These are phyloP conservation scores for Sebastes goodei DNA, from an alignment of 2,797 vertebrate genomes.

Conservation along the genomic window DNA sequence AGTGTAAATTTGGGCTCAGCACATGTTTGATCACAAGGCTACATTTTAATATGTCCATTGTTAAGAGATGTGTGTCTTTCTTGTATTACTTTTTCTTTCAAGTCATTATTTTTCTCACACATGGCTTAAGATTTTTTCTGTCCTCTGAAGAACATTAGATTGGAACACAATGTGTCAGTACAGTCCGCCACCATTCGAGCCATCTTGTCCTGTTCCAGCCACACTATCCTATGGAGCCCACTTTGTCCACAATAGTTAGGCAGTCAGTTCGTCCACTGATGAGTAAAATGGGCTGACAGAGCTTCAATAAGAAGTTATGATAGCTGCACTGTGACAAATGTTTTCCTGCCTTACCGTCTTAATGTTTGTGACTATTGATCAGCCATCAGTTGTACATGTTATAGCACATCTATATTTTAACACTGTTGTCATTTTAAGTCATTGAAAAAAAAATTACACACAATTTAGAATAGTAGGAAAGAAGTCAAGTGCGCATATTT, in stretches of 20 bases:
- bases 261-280: not conserved
- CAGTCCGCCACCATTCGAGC: slow-evolving; percentile 36
- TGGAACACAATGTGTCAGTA: slow-evolving; percentile 67
- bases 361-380: not conserved
- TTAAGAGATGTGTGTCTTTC: slow-evolving; percentile 4
- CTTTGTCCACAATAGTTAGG: slow-evolving; percentile 19
- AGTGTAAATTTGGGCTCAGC: not conserved
- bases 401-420: not conserved
- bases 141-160: slow-evolving; percentile 28
- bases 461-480: not conserved
- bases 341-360: not conserved
- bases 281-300: not conserved
- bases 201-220: slow-evolving; percentile 59
- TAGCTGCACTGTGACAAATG: not conserved
- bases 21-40: not conserved
- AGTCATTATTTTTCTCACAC: slow-evolving; percentile 51
- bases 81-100: slow-evolving; percentile 1
- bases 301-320: not conserved
- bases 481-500: too few species aligned
- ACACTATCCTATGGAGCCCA: not conserved
- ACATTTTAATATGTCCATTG: not conserved
- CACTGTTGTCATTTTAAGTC: not conserved
- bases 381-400: not conserved
- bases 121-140: slow-evolving; percentile 23
- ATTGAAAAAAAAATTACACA: not conserved